Conservation (phyloP, 2,888 invertebrate species). For the Chloroclysta siterata region DNA sequence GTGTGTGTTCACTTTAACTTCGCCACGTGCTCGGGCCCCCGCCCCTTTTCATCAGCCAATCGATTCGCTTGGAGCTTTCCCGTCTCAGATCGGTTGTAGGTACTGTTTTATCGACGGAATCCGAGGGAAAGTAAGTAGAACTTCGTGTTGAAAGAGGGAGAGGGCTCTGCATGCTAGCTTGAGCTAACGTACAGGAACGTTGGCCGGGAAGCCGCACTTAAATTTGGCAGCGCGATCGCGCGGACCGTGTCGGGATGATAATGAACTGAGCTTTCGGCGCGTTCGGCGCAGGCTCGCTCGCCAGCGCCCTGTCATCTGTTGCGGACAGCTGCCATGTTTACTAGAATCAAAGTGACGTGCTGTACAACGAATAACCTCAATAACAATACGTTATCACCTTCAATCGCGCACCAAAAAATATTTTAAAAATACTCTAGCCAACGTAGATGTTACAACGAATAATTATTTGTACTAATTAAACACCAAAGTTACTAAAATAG, state of each 20-base stretch:
- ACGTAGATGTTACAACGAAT: conserved; percentile 72
- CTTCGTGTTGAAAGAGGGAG: conserved; percentile 51
- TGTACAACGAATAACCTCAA: conserved; percentile 82
- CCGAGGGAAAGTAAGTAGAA: conserved; percentile 55
- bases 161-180: conserved; percentile 67
- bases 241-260: conserved; percentile 68
- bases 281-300: conserved; percentile 76
- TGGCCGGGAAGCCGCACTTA: conserved; percentile 57
- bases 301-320: conserved; percentile 83
- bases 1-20: conserved; percentile 46
- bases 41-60: conserved; percentile 79
- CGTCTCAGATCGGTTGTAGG: conserved; percentile 62
- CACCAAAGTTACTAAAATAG: conserved; percentile 35
- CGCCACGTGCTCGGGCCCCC: conserved; percentile 78
- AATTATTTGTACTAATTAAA: conserved; percentile 43
- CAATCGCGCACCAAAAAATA: conserved; percentile 55
- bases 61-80: conserved; percentile 68
- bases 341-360: conserved; percentile 78
- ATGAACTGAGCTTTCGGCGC: conserved; percentile 71
- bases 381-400: conserved; percentile 61
- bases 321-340: conserved; percentile 82
- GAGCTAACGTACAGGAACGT: conserved; percentile 50
- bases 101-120: conserved; percentile 75
- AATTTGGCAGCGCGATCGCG: conserved; percentile 62
- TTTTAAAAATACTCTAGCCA: conserved; percentile 34